A percentile compares a stretch with the other conserved stretches of the same genome.
Evolutionary conservation across 2,113 vertebrate species (phyloP).

Genomic region (Naja naja): DNA sequence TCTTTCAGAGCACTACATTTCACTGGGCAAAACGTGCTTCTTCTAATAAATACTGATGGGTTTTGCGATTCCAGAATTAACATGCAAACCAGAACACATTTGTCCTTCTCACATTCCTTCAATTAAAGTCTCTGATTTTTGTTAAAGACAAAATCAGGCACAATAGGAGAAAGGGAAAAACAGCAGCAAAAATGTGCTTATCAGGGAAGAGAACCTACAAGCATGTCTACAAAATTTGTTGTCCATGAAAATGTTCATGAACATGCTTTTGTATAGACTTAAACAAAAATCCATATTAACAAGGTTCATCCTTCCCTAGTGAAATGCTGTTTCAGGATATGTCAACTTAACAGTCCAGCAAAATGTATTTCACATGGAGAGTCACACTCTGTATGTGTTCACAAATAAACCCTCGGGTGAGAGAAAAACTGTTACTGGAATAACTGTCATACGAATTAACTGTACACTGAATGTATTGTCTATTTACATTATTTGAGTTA

Average conservation of each 20-base stretch:
- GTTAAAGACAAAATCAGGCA: not conserved
- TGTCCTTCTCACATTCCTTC: not conserved
- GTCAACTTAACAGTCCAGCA: conserved; percentile 25
- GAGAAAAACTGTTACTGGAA: conserved; percentile 24
- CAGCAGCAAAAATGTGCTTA: not conserved
- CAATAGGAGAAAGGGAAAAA: not conserved
- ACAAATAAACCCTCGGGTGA: not conserved
- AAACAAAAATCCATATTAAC: not conserved
- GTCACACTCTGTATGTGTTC: conserved; percentile 26
- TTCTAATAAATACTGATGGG: not conserved
- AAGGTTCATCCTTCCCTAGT: not conserved
- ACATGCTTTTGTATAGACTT: not conserved
- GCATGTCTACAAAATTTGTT: not conserved
- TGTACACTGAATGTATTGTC: not conserved
- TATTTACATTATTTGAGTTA: not conserved
- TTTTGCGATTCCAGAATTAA: not conserved
- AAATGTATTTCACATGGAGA: conserved; percentile 42
- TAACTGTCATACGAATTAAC: not conserved
- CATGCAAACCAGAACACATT: not conserved
- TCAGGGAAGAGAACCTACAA: not conserved
- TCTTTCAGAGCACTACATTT: conserved; percentile 46
- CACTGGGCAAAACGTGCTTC: conserved; percentile 37
- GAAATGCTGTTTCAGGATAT: conserved; percentile 22
- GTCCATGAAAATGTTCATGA: not conserved
- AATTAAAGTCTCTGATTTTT: not conserved